phyloP scores from a whole-genome alignment of 1,140 invertebrate genomes.

The Cardiocondyla obscurior region DNA sequence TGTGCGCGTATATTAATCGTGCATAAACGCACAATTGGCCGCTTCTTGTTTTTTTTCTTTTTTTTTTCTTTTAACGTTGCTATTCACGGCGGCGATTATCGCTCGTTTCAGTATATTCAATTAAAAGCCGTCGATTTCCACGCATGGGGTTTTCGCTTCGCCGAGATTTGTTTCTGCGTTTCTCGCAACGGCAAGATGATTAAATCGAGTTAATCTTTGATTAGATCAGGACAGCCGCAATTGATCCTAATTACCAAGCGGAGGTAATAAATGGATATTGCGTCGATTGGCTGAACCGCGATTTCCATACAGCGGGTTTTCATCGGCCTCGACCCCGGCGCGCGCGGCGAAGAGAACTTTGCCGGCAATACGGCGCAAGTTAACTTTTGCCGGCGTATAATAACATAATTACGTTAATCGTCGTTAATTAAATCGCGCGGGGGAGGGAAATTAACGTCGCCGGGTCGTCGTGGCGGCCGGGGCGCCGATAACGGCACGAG shows the following conservation, averaged over 20 bases:
- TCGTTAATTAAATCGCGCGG: conserved; percentile 40
- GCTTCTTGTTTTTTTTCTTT: too few species aligned
- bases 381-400: conserved; percentile 48
- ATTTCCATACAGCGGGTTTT: conserved; percentile 48
- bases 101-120: conserved; percentile 10
- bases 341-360: background rate
- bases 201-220: conserved; percentile 44
- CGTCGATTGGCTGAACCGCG: conserved; percentile 9
- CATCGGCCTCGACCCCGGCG: conserved; percentile 15
- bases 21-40: conserved; percentile 7
- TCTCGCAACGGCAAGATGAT: conserved; percentile 29
- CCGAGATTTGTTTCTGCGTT: conserved; percentile 32
- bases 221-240: conserved; percentile 47
- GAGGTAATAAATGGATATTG: conserved; percentile 53
- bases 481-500: conserved; percentile 33
- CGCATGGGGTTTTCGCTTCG: background rate
- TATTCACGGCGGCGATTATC: conserved; percentile 5
- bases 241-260: conserved; percentile 52
- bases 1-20: conserved; percentile 14
- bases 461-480: conserved; percentile 20
- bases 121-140: background rate
- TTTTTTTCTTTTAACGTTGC: background rate
- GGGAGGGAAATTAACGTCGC: conserved; percentile 39
- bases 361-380: conserved; percentile 17
- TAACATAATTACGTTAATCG: conserved; percentile 52